Evolutionary conservation across 2,797 vertebrate species (phyloP), one percentile per base, ranked within the genome.

Genomic region (Hephaestus fuliginosus): DNA sequence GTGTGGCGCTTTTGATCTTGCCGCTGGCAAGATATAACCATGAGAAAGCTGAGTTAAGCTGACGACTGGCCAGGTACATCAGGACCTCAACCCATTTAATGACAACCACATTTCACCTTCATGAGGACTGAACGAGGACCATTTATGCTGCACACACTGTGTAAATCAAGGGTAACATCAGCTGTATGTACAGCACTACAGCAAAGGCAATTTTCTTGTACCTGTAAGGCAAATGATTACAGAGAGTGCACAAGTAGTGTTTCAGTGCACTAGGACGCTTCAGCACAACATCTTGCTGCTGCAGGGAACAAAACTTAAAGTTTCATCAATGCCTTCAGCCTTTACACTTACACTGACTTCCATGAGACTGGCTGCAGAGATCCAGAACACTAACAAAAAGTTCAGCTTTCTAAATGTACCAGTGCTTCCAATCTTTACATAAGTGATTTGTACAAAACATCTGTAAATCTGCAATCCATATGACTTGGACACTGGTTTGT

Each of bases 51-150:
- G 72, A 80, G 72, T 55, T 68, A 57, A 85, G 55, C 44, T 60
- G 57, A 73, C n/a, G 14, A 64, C 52, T 67, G 36, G 76, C 80
- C 85, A 85, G 70, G 56, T 82, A 69, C 52, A 80, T 88, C 55
- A 70, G 62, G 41, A 82, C 70, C 77, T 77, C 60, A 76, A 63
- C 53, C 57, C 52, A 58, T 81, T 58, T 80, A 86, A 88, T 87
- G 53, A 80, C 30, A 70, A 81, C 78, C 88, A 84, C 11, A 67
- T 80, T 89, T 84, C 62, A 80, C 69, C 63, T 74, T 84, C n/a
- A 62, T 25, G 53, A 43, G 39, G 56, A 83, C 73, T 36, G 22
- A 30, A 70, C n/a, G 10, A 71, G 48, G 46, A 80, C 46, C 51
- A 58, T 49, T 63, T 60, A 33, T 53, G 49, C 44, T 60, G 46